Evolutionary conservation across 2,797 vertebrate genomes (phyloP).

Genomic region (Hyperoplus lanceolatus): DNA sequence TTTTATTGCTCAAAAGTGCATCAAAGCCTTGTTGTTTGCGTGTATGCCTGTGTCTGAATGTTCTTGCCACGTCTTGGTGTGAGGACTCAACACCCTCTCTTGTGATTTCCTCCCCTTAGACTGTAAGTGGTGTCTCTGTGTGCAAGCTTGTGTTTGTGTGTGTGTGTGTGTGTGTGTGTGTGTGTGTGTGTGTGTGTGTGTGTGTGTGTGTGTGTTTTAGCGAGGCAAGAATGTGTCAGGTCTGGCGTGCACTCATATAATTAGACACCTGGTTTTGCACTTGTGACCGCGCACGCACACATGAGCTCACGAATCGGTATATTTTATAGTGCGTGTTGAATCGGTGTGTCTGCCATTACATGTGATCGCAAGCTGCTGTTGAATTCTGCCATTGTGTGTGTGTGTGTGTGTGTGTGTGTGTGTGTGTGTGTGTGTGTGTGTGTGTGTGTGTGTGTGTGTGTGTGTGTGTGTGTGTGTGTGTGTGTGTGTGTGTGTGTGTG

Average conservation of each 20-base stretch:
- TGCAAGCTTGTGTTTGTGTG: slow-evolving; percentile 11
- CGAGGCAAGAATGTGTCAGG: slow-evolving; percentile 65
- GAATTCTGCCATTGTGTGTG: slow-evolving; percentile 9
- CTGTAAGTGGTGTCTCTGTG: slow-evolving; percentile 61
- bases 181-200: slow-evolving; percentile 38
- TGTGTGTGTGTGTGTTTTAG: slow-evolving; percentile 40
- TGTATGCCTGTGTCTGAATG: slow-evolving; percentile 63
- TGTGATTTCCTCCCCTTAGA: slow-evolving; percentile 67
- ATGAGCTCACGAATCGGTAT: slow-evolving; percentile 38
- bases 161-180: slow-evolving; percentile 30
- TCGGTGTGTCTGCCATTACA: slow-evolving; percentile 44
- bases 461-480: too few species aligned
- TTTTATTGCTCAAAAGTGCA: slow-evolving; percentile 35
- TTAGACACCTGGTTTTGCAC: slow-evolving; percentile 75
- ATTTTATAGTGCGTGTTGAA: slow-evolving; percentile 48
- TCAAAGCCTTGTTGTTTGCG: slow-evolving; percentile 54
- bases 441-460: too few species aligned
- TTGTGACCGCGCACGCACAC: slow-evolving; percentile 19
- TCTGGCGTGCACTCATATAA: slow-evolving; percentile 68
- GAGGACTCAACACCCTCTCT: slow-evolving; percentile 74
- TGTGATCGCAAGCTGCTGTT: slow-evolving; percentile 34
- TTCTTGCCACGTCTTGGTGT: slow-evolving; percentile 73
- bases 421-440: too few species aligned
- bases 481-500: too few species aligned
- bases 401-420: slow-evolving; percentile 8